Base-by-base conservation (phyloP, 2,888 invertebrate species). In the Dinocampus coccinellae region DNA sequence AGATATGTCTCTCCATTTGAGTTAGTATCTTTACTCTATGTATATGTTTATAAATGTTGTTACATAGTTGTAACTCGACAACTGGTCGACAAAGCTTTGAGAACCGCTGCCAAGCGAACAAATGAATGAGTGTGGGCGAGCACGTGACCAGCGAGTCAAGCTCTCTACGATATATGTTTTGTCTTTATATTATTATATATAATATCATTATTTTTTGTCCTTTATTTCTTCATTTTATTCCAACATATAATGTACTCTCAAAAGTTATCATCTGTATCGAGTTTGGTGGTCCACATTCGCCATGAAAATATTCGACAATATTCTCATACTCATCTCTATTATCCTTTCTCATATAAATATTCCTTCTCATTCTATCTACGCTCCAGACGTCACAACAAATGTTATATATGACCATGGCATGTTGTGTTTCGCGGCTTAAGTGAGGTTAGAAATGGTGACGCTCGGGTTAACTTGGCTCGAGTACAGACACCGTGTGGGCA, bases 81-180 rank as follows among this genome's bases (percentile, higher is more conserved):
- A 57, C 36, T 58, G 9, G 4, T 58, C 16, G 58, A 29, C 26
- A 6, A n/a, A n/a, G n/a, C n/a, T 47, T 47, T 82, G 83, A 83
- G 83, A 76, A 76, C 81, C 82, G 72, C 83, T 84, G 79, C 70
- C 69, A 72, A 60, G 78, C 77, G 81, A 79, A 82, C 83, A 84
- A 83, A 84, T 83, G 84, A 84, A 84, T 83, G 83, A 84, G 81
- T 82, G 81, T 83, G 79, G 81, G 81, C 82, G 82, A 83, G 77
- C 82, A 83, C 84, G 83, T 84, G 84, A 84, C 82, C 79, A 76
- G 80, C 75, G 78, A 83, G 75, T 77, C 77, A 83, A 84, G 76
- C 78, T 74, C 29, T 60, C 63, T 47, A 16, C 16, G 16, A 47
- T 47, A 16, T 20, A n/a, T 63, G 62, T 68, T 71, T 42, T 60